These are phyloP conservation scores for Acrossocheilus fasciatus DNA, from an alignment of 2,797 vertebrate species.

Conservation along the genomic window DNA sequence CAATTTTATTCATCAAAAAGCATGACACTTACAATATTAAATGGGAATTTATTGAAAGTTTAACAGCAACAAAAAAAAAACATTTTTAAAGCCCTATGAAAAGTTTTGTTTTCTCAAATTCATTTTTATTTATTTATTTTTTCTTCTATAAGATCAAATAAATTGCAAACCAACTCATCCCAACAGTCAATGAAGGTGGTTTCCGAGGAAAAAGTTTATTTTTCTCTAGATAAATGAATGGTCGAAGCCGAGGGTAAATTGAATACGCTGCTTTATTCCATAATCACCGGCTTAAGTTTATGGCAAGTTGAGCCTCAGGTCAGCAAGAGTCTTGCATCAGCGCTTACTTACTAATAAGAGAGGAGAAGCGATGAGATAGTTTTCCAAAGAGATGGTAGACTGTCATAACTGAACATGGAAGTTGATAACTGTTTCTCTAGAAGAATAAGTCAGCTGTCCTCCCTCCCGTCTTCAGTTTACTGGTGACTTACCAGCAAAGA, in stretches of 20 bases:
- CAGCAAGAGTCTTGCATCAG: conserved; percentile 21
- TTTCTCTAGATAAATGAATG: not conserved
- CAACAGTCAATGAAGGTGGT: not conserved
- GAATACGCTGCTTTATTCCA: not conserved
- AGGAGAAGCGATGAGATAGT: not conserved
- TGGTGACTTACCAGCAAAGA: not conserved
- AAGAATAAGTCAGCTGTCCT: not conserved
- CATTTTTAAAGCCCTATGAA: no score
- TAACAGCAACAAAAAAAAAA: no score
- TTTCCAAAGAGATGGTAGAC: not conserved
- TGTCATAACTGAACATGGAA: not conserved
- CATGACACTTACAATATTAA: no score
- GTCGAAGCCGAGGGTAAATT: not conserved
- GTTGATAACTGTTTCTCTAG: not conserved
- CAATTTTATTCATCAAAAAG: no score
- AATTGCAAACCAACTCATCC: not conserved
- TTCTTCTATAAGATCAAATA: not conserved
- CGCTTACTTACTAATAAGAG: conserved; percentile 12
- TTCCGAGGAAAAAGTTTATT: not conserved
- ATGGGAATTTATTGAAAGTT: no score
- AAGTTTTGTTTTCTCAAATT: no score
- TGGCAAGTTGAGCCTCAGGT: conserved; percentile 4
- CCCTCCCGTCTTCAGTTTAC: not conserved
- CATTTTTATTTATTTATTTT: not conserved
- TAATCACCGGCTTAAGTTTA: not conserved